Conservation (phyloP, 1,140 invertebrate species). For the Dreissena rostriformis region DNA sequence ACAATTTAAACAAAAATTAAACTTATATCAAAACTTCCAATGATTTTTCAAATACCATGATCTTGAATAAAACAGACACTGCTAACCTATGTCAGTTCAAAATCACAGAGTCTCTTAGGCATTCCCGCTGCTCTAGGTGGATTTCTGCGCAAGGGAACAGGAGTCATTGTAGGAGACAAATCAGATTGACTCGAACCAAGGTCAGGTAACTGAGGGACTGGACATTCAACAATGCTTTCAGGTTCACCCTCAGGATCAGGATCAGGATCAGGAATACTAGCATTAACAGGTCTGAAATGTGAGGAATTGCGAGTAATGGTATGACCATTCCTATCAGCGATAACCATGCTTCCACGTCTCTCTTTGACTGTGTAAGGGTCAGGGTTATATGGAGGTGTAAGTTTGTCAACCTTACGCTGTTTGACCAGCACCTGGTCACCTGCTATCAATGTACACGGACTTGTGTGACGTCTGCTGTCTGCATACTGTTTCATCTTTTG, state of each 20-base stretch:
- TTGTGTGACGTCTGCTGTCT: conserved; percentile 9
- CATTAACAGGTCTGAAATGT: conserved; percentile 8
- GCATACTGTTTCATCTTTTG: conserved; percentile 19
- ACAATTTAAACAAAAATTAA: no score
- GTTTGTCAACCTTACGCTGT: conserved; percentile 21
- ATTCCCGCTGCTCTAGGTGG: no score
- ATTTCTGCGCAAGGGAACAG: no score
- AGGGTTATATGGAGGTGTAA: conserved; percentile 26
- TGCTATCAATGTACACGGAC: neutral
- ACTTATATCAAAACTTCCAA: no score
- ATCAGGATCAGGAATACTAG: neutral
- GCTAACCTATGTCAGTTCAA: no score
- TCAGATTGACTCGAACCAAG: no score
- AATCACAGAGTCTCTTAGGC: no score
- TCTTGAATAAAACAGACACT: no score
- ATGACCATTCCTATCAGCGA: neutral
- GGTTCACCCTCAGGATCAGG: neutral
- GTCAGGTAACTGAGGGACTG: no score
- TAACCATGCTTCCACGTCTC: conserved; percentile 3
- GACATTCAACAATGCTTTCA: no score
- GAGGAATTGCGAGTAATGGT: conserved; percentile 24
- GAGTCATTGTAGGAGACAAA: no score
- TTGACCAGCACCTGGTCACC: conserved; percentile 27
- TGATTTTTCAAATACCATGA: no score
- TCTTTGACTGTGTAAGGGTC: conserved; percentile 8